Evolutionary conservation across 2,888 invertebrate species (phyloP), one percentile per base, ranked within the genome.

Genomic region (Adineta ricciae): DNA sequence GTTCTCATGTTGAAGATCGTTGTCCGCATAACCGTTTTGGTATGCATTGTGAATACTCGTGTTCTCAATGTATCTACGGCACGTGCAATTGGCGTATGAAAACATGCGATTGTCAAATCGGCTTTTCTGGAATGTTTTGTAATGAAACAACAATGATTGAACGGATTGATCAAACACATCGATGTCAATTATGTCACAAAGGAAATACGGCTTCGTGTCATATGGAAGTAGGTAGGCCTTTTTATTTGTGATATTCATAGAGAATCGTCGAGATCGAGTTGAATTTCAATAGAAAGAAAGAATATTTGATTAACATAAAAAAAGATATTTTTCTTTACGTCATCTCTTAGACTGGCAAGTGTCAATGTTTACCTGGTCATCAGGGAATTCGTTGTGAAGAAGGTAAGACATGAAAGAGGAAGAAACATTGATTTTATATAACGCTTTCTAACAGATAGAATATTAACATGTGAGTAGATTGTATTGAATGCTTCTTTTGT

Each of bases 161-260:
- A 64, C 16, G 14, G 32, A 19, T 64, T 64, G 64, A 64, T 14
- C 32, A 36, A 64, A 32, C 8, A 32, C 64, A 64, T 64, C 64
- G 64, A 36, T 64, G 64, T 64, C 64, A 64, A 64, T 64, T 64
- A 64, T 64, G 64, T 64, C 64, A 64, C 32, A 64, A 64, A 64
- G 64, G 64, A 64, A 64, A 64, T n/a, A 78, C 78, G n/a, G 78
- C 38, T 41, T 78, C 78, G 11, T 78, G 78, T n/a, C 38, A 78
- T 78, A 41, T 78, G 78, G 78, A 78, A 78, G 78, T 78, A 78
- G 38, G 78, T 78, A 64, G 32, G 64, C 64, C 32, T 64, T 64
- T 36, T 64, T 8, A 46, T n/a, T n/a, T n/a, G 64, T 64, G 27
- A 27, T 64, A 64, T 64, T 11, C 27, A 64, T 4, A 64, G 32